phyloP scores from a whole-genome alignment of 2,888 invertebrate genomes.

The Helleia helle region DNA sequence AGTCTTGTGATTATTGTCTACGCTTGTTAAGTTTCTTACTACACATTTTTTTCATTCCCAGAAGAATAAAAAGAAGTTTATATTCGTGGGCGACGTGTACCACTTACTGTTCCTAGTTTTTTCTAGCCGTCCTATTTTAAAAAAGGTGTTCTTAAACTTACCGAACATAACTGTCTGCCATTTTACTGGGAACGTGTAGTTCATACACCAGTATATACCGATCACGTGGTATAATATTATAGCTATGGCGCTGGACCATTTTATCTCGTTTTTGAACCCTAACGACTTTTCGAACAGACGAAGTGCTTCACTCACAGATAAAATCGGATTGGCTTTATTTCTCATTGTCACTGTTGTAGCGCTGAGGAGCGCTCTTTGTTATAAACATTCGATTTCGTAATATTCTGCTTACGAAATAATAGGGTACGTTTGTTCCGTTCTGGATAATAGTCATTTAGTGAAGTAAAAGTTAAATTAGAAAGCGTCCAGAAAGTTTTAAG shows the following conservation, averaged over 20 bases:
- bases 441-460: too few species aligned
- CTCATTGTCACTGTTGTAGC: slow-evolving; percentile 17
- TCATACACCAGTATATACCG: slow-evolving; percentile 54
- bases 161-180: slow-evolving; percentile 58
- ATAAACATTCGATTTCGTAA: slow-evolving; percentile 11
- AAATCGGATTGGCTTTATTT: slow-evolving; percentile 25
- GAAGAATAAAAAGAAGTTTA: too few species aligned
- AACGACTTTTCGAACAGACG: slow-evolving; percentile 46
- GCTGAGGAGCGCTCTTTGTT: background rate
- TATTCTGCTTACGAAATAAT: background rate
- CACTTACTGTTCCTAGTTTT: too few species aligned
- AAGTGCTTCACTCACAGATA: slow-evolving; percentile 40
- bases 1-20: too few species aligned
- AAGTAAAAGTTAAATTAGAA: too few species aligned
- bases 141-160: too few species aligned
- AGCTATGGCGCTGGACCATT: slow-evolving; percentile 50
- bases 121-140: too few species aligned
- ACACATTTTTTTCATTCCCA: too few species aligned
- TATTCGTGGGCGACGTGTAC: too few species aligned
- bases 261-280: slow-evolving; percentile 59
- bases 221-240: slow-evolving; percentile 49
- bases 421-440: slow-evolving; percentile 1
- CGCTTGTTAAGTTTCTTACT: too few species aligned
- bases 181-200: slow-evolving; percentile 53
- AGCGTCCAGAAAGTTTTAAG: too few species aligned